Percentiles rank a stretch among this genome's conserved stretches.
phyloP scores from a whole-genome alignment of 2,888 invertebrate species.

The Antheraea assamensis region DNA sequence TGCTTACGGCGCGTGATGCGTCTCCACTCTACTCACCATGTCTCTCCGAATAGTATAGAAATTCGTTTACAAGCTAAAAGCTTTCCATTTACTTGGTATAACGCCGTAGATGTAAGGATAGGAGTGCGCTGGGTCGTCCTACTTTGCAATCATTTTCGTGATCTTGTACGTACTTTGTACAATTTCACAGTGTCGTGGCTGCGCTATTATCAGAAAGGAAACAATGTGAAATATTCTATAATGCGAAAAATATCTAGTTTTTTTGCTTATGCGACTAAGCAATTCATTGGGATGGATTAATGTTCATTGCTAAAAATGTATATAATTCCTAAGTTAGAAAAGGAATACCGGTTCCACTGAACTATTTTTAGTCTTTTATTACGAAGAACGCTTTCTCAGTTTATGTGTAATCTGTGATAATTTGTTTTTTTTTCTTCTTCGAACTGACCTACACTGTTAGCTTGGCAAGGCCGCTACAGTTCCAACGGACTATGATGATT shows the following conservation, averaged over 20 bases:
- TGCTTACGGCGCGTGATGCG: conserved; percentile 31
- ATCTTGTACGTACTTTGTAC: background rate
- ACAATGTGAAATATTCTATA: background rate
- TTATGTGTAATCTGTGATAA: background rate
- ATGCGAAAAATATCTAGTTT: background rate
- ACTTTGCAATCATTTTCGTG: conserved; percentile 3
- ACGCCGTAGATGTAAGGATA: conserved; percentile 40
- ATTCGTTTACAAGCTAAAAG: conserved; percentile 73
- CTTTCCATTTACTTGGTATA: conserved; percentile 67
- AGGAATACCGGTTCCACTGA: no score
- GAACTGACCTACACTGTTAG: no score
- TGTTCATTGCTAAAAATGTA: background rate
- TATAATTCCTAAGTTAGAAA: background rate
- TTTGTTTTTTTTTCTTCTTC: background rate
- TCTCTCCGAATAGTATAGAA: conserved; percentile 39
- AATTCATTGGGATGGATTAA: background rate
- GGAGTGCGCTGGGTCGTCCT: conserved; percentile 22
- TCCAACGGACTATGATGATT: no score
- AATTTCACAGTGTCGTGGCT: background rate
- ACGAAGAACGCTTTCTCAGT: background rate
- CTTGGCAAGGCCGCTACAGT: no score
- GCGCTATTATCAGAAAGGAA: background rate
- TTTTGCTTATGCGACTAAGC: background rate
- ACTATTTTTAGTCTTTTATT: background rate
- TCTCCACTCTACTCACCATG: conserved; percentile 23